Evolutionary conservation across 2,888 invertebrate species (phyloP).

Genomic region (Patella depressa): DNA sequence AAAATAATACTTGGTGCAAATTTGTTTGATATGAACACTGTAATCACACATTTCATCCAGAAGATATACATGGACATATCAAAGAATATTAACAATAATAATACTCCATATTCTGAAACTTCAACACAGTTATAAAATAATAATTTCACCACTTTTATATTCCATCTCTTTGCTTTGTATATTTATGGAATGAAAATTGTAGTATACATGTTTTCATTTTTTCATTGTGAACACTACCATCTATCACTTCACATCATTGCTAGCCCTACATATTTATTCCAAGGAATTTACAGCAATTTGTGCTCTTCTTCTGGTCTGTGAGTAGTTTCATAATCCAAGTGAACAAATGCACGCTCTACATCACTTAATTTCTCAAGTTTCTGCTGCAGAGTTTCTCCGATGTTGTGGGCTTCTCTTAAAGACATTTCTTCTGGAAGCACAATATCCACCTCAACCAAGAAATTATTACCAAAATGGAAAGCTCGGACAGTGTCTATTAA

Average conservation of each 20-base stretch:
- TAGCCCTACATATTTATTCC: no score
- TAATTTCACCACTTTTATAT: no score
- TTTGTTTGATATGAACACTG: no score
- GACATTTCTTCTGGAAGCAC: slow-evolving; percentile 72
- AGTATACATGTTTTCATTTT: slow-evolving; percentile 13
- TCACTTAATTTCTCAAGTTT: slow-evolving; percentile 72
- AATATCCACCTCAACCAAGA: slow-evolving; percentile 71
- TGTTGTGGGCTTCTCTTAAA: slow-evolving; percentile 72
- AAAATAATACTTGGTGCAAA: no score
- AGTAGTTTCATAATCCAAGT: slow-evolving; percentile 73
- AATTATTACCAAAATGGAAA: slow-evolving; percentile 73
- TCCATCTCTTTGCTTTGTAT: no score
- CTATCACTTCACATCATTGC: no score
- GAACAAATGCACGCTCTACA: slow-evolving; percentile 74
- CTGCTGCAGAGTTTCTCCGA: slow-evolving; percentile 73
- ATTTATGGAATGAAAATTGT: not conserved
- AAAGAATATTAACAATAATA: no score
- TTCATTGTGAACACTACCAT: not conserved
- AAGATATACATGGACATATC: no score
- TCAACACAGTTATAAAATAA: no score
- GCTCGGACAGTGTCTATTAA: slow-evolving; percentile 73
- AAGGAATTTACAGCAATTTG: slow-evolving; percentile 51
- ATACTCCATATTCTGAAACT: no score
- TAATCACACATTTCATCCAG: no score
- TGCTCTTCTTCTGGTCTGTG: slow-evolving; percentile 72